Base-by-base conservation (phyloP, 1,140 invertebrate genomes). In the Marisa cornuarietis region DNA sequence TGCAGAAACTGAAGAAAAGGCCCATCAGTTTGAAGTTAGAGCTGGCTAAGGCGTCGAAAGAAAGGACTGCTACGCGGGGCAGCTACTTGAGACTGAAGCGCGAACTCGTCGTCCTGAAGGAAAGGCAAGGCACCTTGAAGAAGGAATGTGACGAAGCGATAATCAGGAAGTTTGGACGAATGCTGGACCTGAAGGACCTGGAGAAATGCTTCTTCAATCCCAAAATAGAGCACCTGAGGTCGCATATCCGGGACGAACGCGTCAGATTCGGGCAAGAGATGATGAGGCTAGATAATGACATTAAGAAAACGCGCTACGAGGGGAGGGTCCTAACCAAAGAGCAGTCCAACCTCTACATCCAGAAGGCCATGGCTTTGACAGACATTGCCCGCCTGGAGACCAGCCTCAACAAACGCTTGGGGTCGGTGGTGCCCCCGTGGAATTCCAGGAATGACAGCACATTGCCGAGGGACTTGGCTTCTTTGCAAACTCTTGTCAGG, bases 151-250 rank as follows among this genome's bases (percentile, higher is more conserved):
- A 77, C 3, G 42, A 68, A 14, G 76, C 54, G 18, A 68, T 77
- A 5, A 20, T 68, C 49, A 77, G 24, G 14, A 77, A 77, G 49
- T 77, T 77, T 31, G 76, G 76, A 18, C 31, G 65, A 51, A 16
- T 20, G 1, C 22, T 77, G 13, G 24, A 18, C 51, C 8, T 77
- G 65, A 4, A 54, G 18, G 11, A 51, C 0, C 63, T 77, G 16
- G 63, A 77, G 22, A 42, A 68, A 20, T 24, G 52, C 5, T 52
- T 51, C 14, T 9, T 54, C 20, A 77, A 77, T n/a, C 76, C 65
- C 42, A 77, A 26, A 31, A 13, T 24, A 16, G 76, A 77, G 52
- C 4, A 31, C 42, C 63, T 77, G 9, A 68, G 20, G 51, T 68
- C 11, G n/a, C 63, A 18, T n/a, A 14, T 77, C 22, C 10, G 20